Evolutionary conservation across 2,888 invertebrate genomes (phyloP).

Genomic region (Beris morrisii): DNA sequence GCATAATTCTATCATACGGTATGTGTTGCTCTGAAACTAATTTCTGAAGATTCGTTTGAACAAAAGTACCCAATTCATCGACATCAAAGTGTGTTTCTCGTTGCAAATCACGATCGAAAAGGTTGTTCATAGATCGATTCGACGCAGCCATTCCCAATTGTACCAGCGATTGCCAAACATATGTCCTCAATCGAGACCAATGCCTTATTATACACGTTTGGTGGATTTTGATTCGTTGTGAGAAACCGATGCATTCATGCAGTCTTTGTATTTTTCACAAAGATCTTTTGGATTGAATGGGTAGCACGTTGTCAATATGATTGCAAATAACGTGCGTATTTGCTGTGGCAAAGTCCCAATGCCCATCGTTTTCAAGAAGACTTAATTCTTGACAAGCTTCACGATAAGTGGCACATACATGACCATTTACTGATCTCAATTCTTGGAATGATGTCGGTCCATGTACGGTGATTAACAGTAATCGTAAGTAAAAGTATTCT

Average conservation of each 20-base stretch:
- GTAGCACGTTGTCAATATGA: conserved; percentile 39
- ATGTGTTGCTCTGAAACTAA: conserved; percentile 5
- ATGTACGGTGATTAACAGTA: conserved; percentile 38
- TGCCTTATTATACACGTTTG: conserved; percentile 34
- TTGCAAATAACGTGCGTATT: conserved; percentile 38
- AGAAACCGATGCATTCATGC: not conserved
- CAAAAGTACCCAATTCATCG: conserved; percentile 31
- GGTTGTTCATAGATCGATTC: conserved; percentile 31
- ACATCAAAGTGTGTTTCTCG: conserved; percentile 41
- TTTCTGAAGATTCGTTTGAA: not conserved
- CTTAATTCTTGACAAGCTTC: conserved; percentile 43
- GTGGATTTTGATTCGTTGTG: conserved; percentile 8
- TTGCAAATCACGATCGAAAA: conserved; percentile 40
- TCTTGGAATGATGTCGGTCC: conserved; percentile 31
- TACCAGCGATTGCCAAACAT: conserved; percentile 37
- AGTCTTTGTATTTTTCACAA: conserved; percentile 37
- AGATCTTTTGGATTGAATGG: conserved; percentile 31
- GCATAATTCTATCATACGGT: not conserved
- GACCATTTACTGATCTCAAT: conserved; percentile 47
- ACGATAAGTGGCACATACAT: conserved; percentile 43
- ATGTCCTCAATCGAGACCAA: conserved; percentile 34
- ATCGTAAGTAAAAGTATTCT: conserved; percentile 17
- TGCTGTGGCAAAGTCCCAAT: conserved; percentile 24
- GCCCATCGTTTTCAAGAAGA: conserved; percentile 43
- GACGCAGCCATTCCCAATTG: conserved; percentile 40